Conservation (phyloP, 2,797 vertebrate species). For the Spinus olivaceus region DNA sequence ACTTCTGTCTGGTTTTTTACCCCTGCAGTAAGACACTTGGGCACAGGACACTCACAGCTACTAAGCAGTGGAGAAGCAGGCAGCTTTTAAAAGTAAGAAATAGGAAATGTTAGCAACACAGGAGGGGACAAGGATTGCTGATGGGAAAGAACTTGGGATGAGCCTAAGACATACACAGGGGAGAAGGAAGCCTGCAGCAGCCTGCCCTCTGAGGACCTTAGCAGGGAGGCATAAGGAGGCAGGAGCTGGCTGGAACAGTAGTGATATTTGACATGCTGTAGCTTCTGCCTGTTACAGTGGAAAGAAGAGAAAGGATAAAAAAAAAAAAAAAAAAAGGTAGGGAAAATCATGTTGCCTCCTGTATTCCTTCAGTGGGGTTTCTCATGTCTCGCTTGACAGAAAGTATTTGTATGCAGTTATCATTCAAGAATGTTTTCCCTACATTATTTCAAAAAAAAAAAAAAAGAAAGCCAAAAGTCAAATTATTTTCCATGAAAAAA, state of each 20-base stretch:
- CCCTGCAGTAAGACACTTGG: not conserved
- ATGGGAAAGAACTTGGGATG: not conserved
- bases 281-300: not conserved
- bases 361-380: not conserved
- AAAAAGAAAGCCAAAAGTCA: not conserved
- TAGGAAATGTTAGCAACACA: not conserved
- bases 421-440: not conserved
- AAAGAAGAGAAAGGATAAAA: not conserved
- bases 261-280: not conserved
- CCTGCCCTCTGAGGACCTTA: not conserved
- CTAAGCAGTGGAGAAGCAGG: not conserved
- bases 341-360: not conserved
- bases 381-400: not conserved
- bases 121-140: not conserved
- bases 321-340: not conserved
- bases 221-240: not conserved
- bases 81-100: not conserved
- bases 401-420: not conserved
- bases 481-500: not conserved
- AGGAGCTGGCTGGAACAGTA: not conserved
- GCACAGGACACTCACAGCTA: not conserved
- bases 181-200: not conserved
- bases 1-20: not conserved
- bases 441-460: not conserved
- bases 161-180: not conserved